Conservation (phyloP, 2,888 invertebrate genomes). For the Psococerastis gibbosa region DNA sequence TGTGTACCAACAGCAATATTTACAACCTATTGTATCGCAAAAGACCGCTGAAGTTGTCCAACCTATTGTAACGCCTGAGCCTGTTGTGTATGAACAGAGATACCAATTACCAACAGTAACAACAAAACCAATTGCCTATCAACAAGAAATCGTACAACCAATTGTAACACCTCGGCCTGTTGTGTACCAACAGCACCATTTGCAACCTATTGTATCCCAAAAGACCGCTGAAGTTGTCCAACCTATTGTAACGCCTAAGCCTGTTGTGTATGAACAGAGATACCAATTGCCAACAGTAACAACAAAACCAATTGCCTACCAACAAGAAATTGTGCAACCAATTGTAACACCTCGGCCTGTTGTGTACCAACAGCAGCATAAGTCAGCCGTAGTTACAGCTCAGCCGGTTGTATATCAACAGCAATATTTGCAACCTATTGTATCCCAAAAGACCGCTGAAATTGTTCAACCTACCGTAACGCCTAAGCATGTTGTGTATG, state of each 20-base stretch:
- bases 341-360: neutral
- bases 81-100: constrained; percentile 1
- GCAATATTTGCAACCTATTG: neutral
- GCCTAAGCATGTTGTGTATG: neutral
- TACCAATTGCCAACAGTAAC: constrained; percentile 5
- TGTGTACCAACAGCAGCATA: neutral
- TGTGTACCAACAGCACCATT: neutral
- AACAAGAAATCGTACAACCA: neutral
- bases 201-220: neutral
- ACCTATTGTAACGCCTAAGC: neutral
- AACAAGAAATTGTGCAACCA: neutral
- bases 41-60: neutral
- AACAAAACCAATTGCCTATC: constrained; percentile 5
- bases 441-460: neutral
- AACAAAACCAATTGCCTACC: constrained; percentile 5
- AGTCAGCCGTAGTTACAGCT: neutral
- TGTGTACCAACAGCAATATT: neutral
- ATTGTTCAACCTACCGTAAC: neutral
- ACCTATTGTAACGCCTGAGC: neutral
- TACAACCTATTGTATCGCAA: neutral
- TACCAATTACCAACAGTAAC: constrained; percentile 5
- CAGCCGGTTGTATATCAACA: neutral
- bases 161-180: neutral
- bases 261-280: constrained; percentile 1
- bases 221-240: neutral